These are phyloP conservation scores for Mormyrus proboscirostris DNA, from an alignment of 2,797 vertebrate genomes.

Conservation along the genomic window DNA sequence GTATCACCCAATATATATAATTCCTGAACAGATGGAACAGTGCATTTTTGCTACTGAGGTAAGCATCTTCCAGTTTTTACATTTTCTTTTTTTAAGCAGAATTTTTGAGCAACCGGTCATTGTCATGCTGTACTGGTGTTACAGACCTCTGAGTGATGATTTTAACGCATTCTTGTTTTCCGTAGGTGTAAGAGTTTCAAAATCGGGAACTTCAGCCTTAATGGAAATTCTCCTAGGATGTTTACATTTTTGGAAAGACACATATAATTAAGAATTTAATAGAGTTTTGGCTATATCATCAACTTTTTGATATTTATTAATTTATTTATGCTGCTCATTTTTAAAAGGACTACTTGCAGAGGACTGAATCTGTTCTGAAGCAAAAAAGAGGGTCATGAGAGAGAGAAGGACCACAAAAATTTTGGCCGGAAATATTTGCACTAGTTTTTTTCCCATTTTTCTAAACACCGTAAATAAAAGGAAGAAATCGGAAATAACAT, in stretches of 20 bases:
- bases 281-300: constrained; percentile 45
- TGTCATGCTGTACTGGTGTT: background rate
- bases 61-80: constrained; percentile 33
- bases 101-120: background rate
- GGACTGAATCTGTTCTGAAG: constrained; percentile 32
- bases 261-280: constrained; percentile 34
- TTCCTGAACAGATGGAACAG: constrained; percentile 62
- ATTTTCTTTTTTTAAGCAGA: background rate
- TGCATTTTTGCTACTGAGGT: constrained; percentile 77
- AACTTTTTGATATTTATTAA: constrained; percentile 53
- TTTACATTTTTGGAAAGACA: constrained; percentile 48
- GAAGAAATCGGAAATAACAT: constrained; percentile 28
- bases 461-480: constrained; percentile 30
- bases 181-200: constrained; percentile 54
- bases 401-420: constrained; percentile 31
- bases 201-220: constrained; percentile 33
- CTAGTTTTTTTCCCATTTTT: constrained; percentile 51
- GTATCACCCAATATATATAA: constrained; percentile 65
- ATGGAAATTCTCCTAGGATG: constrained; percentile 38
- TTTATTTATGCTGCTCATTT: constrained; percentile 64
- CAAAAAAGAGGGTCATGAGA: constrained; percentile 18
- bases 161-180: constrained; percentile 22
- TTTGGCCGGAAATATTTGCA: constrained; percentile 60
- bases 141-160: constrained; percentile 19
- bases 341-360: constrained; percentile 42